Conservation (phyloP, 2,888 invertebrate genomes). For the Limnephilus rhombicus region DNA sequence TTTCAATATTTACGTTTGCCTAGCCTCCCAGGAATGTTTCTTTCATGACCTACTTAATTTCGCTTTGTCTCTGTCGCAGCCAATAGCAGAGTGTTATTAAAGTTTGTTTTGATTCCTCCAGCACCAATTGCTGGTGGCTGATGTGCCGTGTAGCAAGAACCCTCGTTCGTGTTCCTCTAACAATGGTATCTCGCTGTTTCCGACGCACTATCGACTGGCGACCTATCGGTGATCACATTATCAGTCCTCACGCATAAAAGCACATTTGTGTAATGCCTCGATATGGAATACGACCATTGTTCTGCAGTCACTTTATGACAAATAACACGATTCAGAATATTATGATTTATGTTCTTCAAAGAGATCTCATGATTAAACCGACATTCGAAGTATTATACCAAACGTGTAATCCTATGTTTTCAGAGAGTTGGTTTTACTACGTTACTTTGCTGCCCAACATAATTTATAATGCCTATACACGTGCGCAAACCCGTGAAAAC, state of each 20-base stretch:
- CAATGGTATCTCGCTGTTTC: slow-evolving; percentile 38
- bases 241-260: not conserved
- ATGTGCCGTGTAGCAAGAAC: not conserved
- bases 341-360: not conserved
- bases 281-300: not conserved
- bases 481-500: too few relatives aligned
- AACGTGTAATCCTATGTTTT: not conserved
- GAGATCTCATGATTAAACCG: not conserved
- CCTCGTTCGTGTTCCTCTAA: not conserved
- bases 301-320: not conserved
- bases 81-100: slow-evolving; percentile 5
- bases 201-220: not conserved
- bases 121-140: not conserved
- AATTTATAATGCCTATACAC: too few relatives aligned
- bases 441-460: not conserved
- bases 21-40: not conserved
- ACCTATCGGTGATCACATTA: not conserved
- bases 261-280: slow-evolving; percentile 19
- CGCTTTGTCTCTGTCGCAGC: slow-evolving; percentile 33
- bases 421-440: not conserved
- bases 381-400: not conserved
- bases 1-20: not conserved
- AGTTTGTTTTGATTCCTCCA: slow-evolving; percentile 27
- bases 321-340: not conserved
- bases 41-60: slow-evolving; percentile 34